Base-by-base conservation (phyloP, 2,888 invertebrate genomes). In the Abrostola tripartita region DNA sequence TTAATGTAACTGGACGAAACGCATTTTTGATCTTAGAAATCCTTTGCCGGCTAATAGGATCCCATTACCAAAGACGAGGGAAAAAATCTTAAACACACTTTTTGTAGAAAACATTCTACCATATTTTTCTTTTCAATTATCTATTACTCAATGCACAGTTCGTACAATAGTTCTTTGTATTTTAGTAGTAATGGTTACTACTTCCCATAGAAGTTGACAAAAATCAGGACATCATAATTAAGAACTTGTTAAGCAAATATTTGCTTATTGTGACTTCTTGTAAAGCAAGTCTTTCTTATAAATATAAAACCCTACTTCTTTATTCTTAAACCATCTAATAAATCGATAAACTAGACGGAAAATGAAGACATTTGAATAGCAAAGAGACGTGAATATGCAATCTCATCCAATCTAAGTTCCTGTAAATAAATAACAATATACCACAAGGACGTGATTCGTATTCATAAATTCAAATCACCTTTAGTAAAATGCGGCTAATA, bases 61-160 rank as follows among this genome's bases (percentile, higher is more conserved):
- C 62, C 60, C 50, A 52, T 76, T 76, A 68, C 61, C 72, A 76
- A 76, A 62, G 66, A 61, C 44, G 61, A 35, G 49, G 60, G 6
- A 53, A 14, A 14, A 42, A 42, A 50, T 70, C 11, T 73, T 64
- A 67, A 62, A 56, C 67, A 47, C 12, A 24, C 8, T 12, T 1
- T 5, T 14, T 14, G 14, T 5, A 14, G 14, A 9, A 9, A 24
- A 24, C 44, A 6, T 14, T n/a, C 6, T 2, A 47, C 8, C 6
- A 24, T 14, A 24, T 14, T 24, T 24, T 24, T 24, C 1, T 24
- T 2, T 24, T 24, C 4, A 24, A 2, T 24, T 24, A 4, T 24
- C 24, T 24, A 24, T 24, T 24, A 24, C 24, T 24, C 4, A 24
- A 24, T 24, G 1, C 24, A 24, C 24, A 24, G 24, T 24, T 24